These are phyloP conservation scores for Microctonus brassicae DNA, from an alignment of 2,888 invertebrate species.

Conservation along the genomic window DNA sequence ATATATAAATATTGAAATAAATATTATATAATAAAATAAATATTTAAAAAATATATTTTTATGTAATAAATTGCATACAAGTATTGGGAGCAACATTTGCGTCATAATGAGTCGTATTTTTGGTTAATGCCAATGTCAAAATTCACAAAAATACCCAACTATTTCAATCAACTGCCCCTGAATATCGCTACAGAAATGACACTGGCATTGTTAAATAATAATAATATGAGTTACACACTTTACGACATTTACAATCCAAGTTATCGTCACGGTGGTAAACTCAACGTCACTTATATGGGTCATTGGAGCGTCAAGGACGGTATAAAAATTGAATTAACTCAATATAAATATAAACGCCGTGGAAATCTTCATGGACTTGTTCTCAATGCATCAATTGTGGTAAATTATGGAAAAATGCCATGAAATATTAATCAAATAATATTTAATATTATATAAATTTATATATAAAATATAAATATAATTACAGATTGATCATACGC, in stretches of 20 bases:
- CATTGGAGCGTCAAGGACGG: slow-evolving; percentile 49
- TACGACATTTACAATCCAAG: slow-evolving; percentile 61
- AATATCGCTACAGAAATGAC: slow-evolving; percentile 57
- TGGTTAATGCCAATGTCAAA: slow-evolving; percentile 54
- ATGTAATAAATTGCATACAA: slow-evolving; percentile 29
- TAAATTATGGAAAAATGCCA: slow-evolving; percentile 27
- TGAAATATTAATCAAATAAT: no score
- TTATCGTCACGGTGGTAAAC: slow-evolving; percentile 54
- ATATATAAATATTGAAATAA: no score
- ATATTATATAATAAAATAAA: not conserved
- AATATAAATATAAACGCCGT: slow-evolving; percentile 59
- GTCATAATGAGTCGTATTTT: slow-evolving; percentile 59
- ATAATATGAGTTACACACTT: slow-evolving; percentile 42
- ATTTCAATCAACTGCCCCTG: slow-evolving; percentile 49
- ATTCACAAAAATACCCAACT: slow-evolving; percentile 39
- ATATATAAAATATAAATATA: not conserved
- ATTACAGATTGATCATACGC: slow-evolving; percentile 51
- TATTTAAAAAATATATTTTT: not conserved
- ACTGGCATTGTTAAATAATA: slow-evolving; percentile 41
- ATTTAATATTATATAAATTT: no score
- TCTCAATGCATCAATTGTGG: slow-evolving; percentile 56
- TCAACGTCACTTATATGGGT: slow-evolving; percentile 56
- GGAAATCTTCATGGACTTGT: slow-evolving; percentile 53
- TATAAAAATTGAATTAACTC: slow-evolving; percentile 46
- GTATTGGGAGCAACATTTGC: slow-evolving; percentile 50